These are phyloP conservation scores for Semotilus atromaculatus DNA, from an alignment of 2,797 vertebrate species.

Conservation along the genomic window DNA sequence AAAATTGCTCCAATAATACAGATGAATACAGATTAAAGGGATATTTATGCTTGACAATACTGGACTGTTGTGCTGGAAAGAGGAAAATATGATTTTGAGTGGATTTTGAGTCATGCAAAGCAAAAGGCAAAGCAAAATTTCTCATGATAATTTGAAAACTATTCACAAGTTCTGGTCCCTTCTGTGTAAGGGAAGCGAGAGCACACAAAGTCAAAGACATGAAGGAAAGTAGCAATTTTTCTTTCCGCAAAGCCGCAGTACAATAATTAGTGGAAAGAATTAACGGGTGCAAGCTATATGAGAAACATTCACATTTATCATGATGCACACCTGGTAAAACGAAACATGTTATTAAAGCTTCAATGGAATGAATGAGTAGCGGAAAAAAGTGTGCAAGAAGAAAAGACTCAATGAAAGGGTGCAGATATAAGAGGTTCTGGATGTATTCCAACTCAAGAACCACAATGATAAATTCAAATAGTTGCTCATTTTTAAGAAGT, in stretches of 20 bases:
- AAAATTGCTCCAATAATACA: neutral
- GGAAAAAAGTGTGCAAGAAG: neutral
- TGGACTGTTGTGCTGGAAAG: neutral
- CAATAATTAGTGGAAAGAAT: constrained; percentile 22
- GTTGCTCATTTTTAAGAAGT: constrained; percentile 26
- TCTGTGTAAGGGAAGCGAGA: neutral
- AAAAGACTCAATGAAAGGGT: constrained; percentile 12
- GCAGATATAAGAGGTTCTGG: constrained; percentile 10
- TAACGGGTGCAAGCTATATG: constrained; percentile 14
- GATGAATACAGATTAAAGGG: neutral
- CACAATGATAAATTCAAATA: constrained; percentile 27
- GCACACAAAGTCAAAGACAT: constrained; percentile 18
- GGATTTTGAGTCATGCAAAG: neutral
- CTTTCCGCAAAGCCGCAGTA: neutral
- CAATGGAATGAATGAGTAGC: constrained; percentile 37
- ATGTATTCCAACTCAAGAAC: constrained; percentile 28
- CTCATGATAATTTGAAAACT: neutral
- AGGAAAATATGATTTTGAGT: neutral
- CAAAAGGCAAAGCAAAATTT: neutral
- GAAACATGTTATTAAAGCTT: constrained; percentile 52
- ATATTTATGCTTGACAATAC: neutral
- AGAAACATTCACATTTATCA: constrained; percentile 42
- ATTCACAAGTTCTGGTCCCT: neutral
- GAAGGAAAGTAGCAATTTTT: constrained; percentile 36
- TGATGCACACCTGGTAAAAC: constrained; percentile 50